Conservation (phyloP, 1,140 invertebrate genomes). For the Copidosoma floridanum region DNA sequence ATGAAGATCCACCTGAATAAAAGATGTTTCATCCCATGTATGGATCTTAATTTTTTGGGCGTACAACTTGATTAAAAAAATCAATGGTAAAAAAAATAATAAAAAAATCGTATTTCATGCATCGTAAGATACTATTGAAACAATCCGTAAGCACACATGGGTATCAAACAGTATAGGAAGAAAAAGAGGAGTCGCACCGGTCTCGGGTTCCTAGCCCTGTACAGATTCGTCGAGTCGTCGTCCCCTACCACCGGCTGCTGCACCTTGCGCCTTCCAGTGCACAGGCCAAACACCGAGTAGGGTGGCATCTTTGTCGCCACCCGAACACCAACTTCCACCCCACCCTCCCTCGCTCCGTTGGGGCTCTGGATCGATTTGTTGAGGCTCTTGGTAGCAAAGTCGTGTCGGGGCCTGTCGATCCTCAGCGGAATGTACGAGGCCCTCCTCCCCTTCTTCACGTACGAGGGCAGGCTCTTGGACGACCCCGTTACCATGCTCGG, state of each 20-base stretch:
- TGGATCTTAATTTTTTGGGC: too few relatives aligned
- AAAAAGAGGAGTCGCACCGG: too few relatives aligned
- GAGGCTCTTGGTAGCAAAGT: slow-evolving; percentile 16
- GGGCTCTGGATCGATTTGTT: slow-evolving; percentile 6
- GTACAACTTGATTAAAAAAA: too few relatives aligned
- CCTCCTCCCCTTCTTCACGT: slow-evolving; percentile 36
- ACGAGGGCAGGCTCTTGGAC: slow-evolving; percentile 43
- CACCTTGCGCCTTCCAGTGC: slow-evolving; percentile 47
- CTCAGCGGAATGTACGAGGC: slow-evolving; percentile 40
- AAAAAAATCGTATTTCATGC: too few relatives aligned
- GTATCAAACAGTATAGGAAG: too few relatives aligned
- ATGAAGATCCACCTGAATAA: too few relatives aligned
- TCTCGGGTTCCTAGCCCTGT: slow-evolving; percentile 10
- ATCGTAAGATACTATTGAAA: too few relatives aligned
- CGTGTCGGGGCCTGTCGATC: slow-evolving; percentile 29
- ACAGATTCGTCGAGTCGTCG: not conserved
- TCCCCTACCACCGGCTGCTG: too few relatives aligned
- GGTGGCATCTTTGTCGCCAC: slow-evolving; percentile 32
- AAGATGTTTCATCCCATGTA: too few relatives aligned
- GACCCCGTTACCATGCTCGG: slow-evolving; percentile 6
- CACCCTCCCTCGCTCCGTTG: slow-evolving; percentile 33
- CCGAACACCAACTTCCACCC: slow-evolving; percentile 30
- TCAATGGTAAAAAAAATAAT: too few relatives aligned
- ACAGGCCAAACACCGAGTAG: slow-evolving; percentile 52
- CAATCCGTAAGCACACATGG: too few relatives aligned